These are phyloP conservation scores for Dromius quadrimaculatus DNA, from an alignment of 2,888 invertebrate species.

Conservation along the genomic window DNA sequence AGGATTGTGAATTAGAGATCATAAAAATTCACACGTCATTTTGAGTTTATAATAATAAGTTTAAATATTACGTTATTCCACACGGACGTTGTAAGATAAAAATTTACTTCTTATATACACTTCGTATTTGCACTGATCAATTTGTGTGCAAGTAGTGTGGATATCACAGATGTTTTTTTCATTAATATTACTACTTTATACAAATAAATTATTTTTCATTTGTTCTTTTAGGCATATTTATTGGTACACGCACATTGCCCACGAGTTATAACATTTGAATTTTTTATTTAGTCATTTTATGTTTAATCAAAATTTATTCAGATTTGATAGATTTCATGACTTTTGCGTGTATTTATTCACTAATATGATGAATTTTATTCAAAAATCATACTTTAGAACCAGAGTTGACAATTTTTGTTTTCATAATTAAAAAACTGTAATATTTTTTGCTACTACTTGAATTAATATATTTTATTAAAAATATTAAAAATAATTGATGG, in stretches of 20 bases:
- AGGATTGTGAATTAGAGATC: constrained; percentile 38
- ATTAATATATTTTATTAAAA: too few relatives aligned
- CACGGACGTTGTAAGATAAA: constrained; percentile 33
- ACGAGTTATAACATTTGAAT: background rate
- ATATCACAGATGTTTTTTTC: constrained; percentile 68
- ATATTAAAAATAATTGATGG: too few relatives aligned
- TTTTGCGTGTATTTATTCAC: background rate
- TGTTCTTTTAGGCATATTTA: constrained; percentile 40
- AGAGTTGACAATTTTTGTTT: too few relatives aligned
- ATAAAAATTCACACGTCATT: constrained; percentile 31
- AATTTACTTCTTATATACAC: background rate
- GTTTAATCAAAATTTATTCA: too few relatives aligned
- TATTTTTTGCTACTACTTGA: too few relatives aligned
- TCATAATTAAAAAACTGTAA: too few relatives aligned
- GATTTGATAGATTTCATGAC: too few relatives aligned
- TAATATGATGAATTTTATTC: background rate
- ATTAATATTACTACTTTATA: constrained; percentile 49
- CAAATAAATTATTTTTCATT: constrained; percentile 41
- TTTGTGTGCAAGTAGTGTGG: constrained; percentile 40
- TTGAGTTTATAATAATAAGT: constrained; percentile 11
- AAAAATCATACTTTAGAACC: too few relatives aligned
- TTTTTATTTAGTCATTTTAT: background rate
- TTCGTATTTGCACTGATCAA: background rate
- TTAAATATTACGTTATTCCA: constrained; percentile 32
- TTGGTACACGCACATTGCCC: background rate